These are phyloP conservation scores for Poeciliopsis presidionis DNA, from an alignment of 2,797 vertebrate species.

Conservation along the genomic window DNA sequence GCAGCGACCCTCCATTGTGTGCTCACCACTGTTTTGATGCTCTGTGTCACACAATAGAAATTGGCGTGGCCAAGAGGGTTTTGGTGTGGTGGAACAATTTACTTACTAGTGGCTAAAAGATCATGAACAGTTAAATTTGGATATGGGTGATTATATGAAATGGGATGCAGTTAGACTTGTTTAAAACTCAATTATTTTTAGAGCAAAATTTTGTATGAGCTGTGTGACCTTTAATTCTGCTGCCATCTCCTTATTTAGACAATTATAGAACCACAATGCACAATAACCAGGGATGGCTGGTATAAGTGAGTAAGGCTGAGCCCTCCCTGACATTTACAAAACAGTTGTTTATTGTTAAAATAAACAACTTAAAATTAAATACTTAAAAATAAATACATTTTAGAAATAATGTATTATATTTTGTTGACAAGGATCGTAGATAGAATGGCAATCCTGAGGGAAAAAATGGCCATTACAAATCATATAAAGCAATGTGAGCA, in stretches of 20 bases:
- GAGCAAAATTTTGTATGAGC: slow-evolving; percentile 22
- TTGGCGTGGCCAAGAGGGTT: slow-evolving; percentile 17
- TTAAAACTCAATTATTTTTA: slow-evolving; percentile 42
- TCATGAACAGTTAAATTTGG: slow-evolving; percentile 63
- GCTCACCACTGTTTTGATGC: slow-evolving; percentile 42
- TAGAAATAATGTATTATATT: too few species aligned
- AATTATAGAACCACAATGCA: slow-evolving; percentile 45
- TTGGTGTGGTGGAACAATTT: slow-evolving; percentile 47
- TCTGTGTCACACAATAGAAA: slow-evolving; percentile 61
- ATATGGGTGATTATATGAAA: slow-evolving; percentile 26
- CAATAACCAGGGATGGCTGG: too few species aligned
- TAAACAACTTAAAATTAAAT: too few species aligned
- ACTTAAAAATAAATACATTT: too few species aligned
- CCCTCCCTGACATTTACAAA: too few species aligned
- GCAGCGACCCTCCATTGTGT: slow-evolving; percentile 72
- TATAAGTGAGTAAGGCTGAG: too few species aligned
- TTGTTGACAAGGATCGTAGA: background rate
- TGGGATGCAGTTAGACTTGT: slow-evolving; percentile 7
- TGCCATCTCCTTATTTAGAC: slow-evolving; percentile 42
- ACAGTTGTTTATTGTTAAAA: too few species aligned
- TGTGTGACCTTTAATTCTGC: slow-evolving; percentile 31
- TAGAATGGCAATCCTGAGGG: background rate
- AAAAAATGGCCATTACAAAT: background rate
- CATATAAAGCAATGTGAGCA: background rate
- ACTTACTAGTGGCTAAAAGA: slow-evolving; percentile 55